These are phyloP conservation scores for Podocnemis expansa DNA, from an alignment of 2,113 vertebrate species.

Conservation along the genomic window DNA sequence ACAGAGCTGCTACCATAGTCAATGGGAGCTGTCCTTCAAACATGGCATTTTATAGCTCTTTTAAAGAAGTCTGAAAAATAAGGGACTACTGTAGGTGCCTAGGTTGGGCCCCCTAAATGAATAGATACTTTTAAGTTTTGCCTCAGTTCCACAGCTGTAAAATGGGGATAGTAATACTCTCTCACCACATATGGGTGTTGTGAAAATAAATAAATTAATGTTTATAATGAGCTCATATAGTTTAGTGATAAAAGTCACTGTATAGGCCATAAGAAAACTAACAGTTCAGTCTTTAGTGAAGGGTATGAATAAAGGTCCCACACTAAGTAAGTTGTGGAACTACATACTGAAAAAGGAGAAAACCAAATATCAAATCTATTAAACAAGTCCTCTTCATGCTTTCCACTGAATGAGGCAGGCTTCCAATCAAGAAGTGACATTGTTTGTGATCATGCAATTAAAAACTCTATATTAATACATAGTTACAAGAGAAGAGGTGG, in stretches of 20 bases:
- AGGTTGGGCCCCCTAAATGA: neutral
- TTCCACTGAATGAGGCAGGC: conserved; percentile 45
- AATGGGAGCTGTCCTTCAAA: neutral
- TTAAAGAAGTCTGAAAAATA: neutral
- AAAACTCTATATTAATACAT: neutral
- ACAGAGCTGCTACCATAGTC: neutral
- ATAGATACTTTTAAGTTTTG: neutral
- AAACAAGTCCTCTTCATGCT: conserved; percentile 24
- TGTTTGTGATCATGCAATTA: conserved; percentile 31
- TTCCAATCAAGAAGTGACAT: neutral
- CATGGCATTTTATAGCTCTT: neutral
- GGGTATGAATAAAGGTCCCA: neutral
- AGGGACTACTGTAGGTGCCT: neutral
- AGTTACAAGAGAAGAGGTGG: conserved; percentile 20
- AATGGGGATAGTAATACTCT: neutral
- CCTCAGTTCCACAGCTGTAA: neutral
- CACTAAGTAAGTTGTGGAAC: neutral
- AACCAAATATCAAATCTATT: conserved; percentile 30
- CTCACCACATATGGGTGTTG: neutral
- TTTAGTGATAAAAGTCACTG: neutral
- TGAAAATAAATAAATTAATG: neutral
- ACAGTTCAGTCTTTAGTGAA: neutral
- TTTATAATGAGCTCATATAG: neutral
- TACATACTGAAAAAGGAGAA: conserved; percentile 10
- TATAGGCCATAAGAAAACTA: neutral